These are phyloP conservation scores for Drosophila tristis DNA, from an alignment of 1,140 invertebrate species.

Conservation along the genomic window DNA sequence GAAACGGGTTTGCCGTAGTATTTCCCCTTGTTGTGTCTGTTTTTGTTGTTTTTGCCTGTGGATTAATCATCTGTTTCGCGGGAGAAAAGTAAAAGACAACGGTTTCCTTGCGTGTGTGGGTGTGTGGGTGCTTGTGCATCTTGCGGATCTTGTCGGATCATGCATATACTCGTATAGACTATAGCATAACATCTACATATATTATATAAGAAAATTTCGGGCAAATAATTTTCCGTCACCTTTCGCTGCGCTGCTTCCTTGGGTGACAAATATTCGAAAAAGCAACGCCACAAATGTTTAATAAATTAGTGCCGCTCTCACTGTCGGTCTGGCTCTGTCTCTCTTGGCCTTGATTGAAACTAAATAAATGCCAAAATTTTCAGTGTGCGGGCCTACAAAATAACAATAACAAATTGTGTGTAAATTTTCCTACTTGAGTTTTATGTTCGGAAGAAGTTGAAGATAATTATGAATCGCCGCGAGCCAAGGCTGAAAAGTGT, in stretches of 20 bases:
- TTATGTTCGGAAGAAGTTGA: conserved; percentile 33
- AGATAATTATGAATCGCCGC: conserved; percentile 36
- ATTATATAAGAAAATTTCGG: conserved; percentile 47
- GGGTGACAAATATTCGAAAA: conserved; percentile 26
- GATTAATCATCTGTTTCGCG: conserved; percentile 40
- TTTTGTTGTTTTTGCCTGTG: neutral
- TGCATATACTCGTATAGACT: conserved; percentile 9
- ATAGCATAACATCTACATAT: conserved; percentile 20
- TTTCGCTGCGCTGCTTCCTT: conserved; percentile 9
- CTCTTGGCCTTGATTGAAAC: conserved; percentile 43
- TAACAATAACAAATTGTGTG: conserved; percentile 27
- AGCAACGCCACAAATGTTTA: conserved; percentile 35
- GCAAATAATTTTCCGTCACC: conserved; percentile 14
- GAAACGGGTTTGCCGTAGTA: conserved; percentile 31
- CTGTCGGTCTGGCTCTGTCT: neutral
- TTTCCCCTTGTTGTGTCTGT: neutral
- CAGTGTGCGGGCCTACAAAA: conserved; percentile 33
- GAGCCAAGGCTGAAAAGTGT: conserved; percentile 29
- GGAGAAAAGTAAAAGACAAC: conserved; percentile 36
- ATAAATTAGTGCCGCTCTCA: conserved; percentile 40
- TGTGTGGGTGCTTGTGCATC: conserved; percentile 11
- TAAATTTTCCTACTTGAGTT: conserved; percentile 30
- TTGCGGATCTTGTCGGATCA: conserved; percentile 21
- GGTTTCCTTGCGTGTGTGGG: conserved; percentile 11
- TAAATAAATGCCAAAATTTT: conserved; percentile 21